Conservation (phyloP, 2,888 invertebrate species). For the Iselma pallidipennis region DNA sequence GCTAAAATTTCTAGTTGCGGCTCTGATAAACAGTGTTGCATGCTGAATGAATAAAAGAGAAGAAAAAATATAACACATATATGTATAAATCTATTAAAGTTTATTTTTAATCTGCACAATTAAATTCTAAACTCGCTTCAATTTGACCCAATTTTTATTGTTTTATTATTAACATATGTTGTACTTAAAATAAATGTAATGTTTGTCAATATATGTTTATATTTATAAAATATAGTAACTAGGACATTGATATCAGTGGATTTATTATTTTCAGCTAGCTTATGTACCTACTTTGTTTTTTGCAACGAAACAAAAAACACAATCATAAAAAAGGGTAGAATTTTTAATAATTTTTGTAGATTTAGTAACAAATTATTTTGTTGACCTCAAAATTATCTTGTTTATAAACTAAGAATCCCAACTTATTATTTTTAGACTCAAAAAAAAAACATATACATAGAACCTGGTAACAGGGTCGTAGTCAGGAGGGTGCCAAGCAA, state of each 20-base stretch:
- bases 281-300: not conserved
- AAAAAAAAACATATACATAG: not conserved
- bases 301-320: not conserved
- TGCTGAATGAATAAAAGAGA: too few species aligned
- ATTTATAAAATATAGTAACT: not conserved
- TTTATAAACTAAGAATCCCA: not conserved
- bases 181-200: not conserved
- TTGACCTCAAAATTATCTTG: not conserved
- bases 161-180: not conserved
- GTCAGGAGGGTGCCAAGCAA: too few species aligned
- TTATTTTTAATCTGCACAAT: too few species aligned
- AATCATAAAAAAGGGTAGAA: not conserved
- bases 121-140: too few species aligned
- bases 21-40: too few species aligned
- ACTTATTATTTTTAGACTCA: not conserved
- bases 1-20: too few species aligned
- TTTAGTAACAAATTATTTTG: not conserved
- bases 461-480: not conserved
- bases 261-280: not conserved
- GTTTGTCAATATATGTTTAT: not conserved
- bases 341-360: not conserved
- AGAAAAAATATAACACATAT: too few species aligned
- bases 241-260: not conserved
- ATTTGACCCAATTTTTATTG: not conserved
- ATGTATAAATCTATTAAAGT: too few species aligned